Evolutionary conservation across 1,140 invertebrate species (phyloP).

Genomic region (Drosophila suzukii): DNA sequence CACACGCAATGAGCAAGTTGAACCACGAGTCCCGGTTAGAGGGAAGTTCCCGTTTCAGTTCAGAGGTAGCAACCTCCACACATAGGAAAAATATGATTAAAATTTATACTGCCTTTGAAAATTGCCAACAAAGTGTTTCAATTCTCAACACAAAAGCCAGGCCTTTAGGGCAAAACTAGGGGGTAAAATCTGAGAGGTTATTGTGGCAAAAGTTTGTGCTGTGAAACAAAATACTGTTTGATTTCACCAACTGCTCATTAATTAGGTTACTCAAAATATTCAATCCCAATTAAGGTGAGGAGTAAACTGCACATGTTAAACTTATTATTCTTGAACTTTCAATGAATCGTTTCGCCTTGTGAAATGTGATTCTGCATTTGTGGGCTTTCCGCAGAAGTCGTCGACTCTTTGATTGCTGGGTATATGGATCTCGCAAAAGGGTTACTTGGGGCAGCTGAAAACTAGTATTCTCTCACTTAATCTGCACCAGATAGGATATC

Average conservation of each 20-base stretch:
- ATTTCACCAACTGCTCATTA: background rate
- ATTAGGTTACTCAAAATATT: background rate
- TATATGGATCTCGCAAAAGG: slow-evolving; percentile 6
- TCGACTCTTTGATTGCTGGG: slow-evolving; percentile 43
- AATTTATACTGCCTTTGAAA: no score
- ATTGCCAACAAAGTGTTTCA: background rate
- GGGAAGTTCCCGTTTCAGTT: slow-evolving; percentile 33
- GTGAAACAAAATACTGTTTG: background rate
- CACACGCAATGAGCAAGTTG: slow-evolving; percentile 63
- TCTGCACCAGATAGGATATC: slow-evolving; percentile 33
- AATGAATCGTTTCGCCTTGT: slow-evolving; percentile 9
- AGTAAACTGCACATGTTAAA: background rate
- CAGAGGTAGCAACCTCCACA: background rate
- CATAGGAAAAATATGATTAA: background rate
- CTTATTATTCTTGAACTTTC: background rate
- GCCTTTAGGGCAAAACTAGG: no score
- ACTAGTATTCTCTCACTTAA: slow-evolving; percentile 3
- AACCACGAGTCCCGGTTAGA: slow-evolving; percentile 26
- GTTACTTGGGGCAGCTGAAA: background rate
- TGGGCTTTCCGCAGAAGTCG: slow-evolving; percentile 55
- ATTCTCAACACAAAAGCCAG: background rate
- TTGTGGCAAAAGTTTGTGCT: background rate
- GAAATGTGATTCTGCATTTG: slow-evolving; percentile 63
- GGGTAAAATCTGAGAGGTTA: background rate
- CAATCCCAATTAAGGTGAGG: background rate